Conservation (phyloP, 1,140 invertebrate species). For the Psix sp. region DNA sequence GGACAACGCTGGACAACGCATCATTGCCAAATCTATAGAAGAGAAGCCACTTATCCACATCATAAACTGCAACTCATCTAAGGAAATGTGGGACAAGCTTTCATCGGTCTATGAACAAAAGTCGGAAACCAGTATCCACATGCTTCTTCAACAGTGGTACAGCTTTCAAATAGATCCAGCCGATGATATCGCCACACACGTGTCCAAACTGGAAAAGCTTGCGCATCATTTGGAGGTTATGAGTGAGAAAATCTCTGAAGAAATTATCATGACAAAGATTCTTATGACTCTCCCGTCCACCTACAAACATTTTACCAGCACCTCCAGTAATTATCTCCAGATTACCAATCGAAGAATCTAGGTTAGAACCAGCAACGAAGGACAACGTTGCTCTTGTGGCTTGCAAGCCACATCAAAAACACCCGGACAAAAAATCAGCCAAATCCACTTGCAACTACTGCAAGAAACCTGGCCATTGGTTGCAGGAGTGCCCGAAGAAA, state of each 20-base stretch:
- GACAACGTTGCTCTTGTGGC: no score
- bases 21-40: conserved; percentile 11
- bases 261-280: conserved; percentile 66
- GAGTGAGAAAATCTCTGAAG: conserved; percentile 59
- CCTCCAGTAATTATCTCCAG: conserved; percentile 39
- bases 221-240: conserved; percentile 55
- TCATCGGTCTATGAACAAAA: conserved; percentile 67
- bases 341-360: no score
- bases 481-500: conserved; percentile 2
- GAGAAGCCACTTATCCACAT: conserved; percentile 61
- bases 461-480: conserved; percentile 10
- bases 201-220: conserved; percentile 61
- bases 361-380: no score
- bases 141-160: conserved; percentile 68
- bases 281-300: conserved; percentile 60
- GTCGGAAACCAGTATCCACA: conserved; percentile 65
- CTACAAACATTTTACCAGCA: conserved; percentile 65
- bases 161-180: conserved; percentile 7
- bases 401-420: no score
- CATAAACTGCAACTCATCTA: conserved; percentile 56
- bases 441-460: conserved; percentile 17
- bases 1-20: conserved; percentile 17
- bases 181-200: conserved; percentile 58
- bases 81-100: conserved; percentile 66
- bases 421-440: no score